Evolutionary conservation across 2,888 invertebrate species (phyloP).

Genomic region (Sinotaia quadrata): DNA sequence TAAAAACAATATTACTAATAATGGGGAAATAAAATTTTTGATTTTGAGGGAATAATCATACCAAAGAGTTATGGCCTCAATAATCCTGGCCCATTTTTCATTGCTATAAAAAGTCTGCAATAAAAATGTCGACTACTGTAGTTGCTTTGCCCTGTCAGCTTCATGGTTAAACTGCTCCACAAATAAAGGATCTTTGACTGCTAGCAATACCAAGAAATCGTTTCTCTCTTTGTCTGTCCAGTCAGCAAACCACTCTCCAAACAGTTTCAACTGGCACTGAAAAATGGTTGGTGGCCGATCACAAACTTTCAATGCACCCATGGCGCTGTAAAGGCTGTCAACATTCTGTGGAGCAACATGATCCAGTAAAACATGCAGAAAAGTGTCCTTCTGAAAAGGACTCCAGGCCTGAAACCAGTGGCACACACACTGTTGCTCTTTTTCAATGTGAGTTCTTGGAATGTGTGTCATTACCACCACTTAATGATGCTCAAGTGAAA

Average conservation of each 20-base stretch:
- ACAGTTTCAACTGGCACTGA: constrained; percentile 72
- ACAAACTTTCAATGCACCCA: constrained; percentile 56
- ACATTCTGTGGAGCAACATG: constrained; percentile 64
- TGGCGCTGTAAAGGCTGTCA: constrained; percentile 61
- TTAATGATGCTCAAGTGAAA: no score
- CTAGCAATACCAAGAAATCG: constrained; percentile 64
- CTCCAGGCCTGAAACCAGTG: constrained; percentile 68
- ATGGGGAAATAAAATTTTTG: no score
- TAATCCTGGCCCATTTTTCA: no score
- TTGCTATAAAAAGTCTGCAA: no score
- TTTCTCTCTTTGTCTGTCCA: constrained; percentile 69
- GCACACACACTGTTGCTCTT: constrained; percentile 61
- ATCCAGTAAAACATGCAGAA: constrained; percentile 62
- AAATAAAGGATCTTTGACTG: constrained; percentile 65
- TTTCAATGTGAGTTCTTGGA: constrained; percentile 43
- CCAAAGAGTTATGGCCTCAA: no score
- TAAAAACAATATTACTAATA: no score
- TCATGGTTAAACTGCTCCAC: constrained; percentile 64
- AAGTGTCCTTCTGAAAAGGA: constrained; percentile 59
- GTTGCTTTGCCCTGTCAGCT: constrained; percentile 8
- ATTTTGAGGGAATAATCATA: no score
- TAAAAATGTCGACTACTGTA: no score
- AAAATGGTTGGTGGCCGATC: constrained; percentile 72
- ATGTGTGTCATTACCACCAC: no score
- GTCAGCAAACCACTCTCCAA: constrained; percentile 70